A percentile compares a stretch with the other conserved stretches of the same genome.
Evolutionary conservation across 2,797 vertebrate genomes (phyloP).

Genomic region (Picus viridis): DNA sequence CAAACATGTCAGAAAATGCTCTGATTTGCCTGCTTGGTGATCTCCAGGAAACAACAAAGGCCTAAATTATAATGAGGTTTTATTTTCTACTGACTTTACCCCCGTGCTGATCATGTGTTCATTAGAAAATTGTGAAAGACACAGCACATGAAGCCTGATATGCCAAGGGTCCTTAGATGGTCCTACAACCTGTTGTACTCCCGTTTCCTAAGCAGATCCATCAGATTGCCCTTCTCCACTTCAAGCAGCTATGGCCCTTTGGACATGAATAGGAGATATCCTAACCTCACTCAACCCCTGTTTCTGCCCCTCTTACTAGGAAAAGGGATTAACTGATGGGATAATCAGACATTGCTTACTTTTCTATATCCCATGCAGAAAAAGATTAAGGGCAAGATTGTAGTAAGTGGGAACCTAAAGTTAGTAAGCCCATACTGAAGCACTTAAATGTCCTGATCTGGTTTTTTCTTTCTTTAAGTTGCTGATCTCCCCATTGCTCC

Average conservation of each 20-base stretch:
- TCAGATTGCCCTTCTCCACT: not conserved
- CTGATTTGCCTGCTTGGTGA: not conserved
- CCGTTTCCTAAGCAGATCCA: not conserved
- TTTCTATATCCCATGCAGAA: not conserved
- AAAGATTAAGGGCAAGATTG: slow-evolving; percentile 66
- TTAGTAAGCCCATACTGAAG: not conserved
- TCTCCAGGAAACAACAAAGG: not conserved
- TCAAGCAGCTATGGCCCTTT: not conserved
- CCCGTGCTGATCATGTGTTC: not conserved
- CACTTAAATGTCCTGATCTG: not conserved
- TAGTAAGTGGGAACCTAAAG: slow-evolving; percentile 13
- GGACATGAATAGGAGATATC: not conserved
- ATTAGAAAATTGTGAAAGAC: not conserved
- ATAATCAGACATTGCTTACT: slow-evolving; percentile 66
- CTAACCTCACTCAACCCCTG: slow-evolving; percentile 9
- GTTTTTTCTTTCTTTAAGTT: slow-evolving; percentile 2
- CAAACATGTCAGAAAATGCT: not conserved
- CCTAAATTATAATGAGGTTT: not conserved
- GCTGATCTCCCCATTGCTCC: not conserved
- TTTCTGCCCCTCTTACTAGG: slow-evolving; percentile 5
- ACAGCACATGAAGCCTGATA: not conserved
- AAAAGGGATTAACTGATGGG: slow-evolving; percentile 53
- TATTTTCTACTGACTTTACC: not conserved
- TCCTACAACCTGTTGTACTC: not conserved
- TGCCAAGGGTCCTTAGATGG: not conserved